Conservation (phyloP, 2,797 vertebrate genomes). For the Tokudaia muenninki region DNA sequence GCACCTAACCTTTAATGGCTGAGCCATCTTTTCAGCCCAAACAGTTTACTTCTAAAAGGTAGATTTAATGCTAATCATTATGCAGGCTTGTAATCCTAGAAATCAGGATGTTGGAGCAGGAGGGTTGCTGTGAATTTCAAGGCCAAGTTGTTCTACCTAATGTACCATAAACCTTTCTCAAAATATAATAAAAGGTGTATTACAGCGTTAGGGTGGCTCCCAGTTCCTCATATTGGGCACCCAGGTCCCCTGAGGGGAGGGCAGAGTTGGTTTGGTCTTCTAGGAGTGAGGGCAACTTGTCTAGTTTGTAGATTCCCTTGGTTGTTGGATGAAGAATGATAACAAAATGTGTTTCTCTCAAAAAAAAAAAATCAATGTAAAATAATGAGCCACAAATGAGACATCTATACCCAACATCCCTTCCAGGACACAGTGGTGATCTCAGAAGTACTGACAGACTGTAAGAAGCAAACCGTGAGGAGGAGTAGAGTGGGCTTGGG, state of each 20-base stretch:
- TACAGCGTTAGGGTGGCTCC: neutral
- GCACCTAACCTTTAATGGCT: neutral
- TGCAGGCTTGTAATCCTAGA: neutral
- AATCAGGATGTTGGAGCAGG: neutral
- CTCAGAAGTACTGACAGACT: no score
- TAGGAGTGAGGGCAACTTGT: neutral
- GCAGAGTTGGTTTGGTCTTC: neutral
- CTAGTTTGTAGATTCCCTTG: conserved; percentile 57
- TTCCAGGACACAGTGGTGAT: neutral
- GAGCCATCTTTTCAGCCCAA: neutral
- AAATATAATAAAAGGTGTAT: neutral
- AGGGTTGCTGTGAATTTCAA: neutral
- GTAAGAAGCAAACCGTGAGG: neutral
- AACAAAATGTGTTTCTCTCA: conserved; percentile 76
- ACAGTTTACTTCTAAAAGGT: conserved; percentile 9
- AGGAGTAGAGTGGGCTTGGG: no score
- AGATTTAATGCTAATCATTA: neutral
- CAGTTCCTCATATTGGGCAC: neutral
- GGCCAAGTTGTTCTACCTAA: neutral
- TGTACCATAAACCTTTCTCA: neutral
- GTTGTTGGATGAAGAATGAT: conserved; percentile 48
- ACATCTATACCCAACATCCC: neutral
- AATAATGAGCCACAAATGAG: neutral
- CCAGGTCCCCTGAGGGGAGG: neutral
- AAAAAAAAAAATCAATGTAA: neutral